A percentile compares a stretch with the other conserved stretches of the same genome.
These are phyloP conservation scores for Eulimnadia texana DNA, from an alignment of 1,140 invertebrate genomes.

Conservation along the genomic window DNA sequence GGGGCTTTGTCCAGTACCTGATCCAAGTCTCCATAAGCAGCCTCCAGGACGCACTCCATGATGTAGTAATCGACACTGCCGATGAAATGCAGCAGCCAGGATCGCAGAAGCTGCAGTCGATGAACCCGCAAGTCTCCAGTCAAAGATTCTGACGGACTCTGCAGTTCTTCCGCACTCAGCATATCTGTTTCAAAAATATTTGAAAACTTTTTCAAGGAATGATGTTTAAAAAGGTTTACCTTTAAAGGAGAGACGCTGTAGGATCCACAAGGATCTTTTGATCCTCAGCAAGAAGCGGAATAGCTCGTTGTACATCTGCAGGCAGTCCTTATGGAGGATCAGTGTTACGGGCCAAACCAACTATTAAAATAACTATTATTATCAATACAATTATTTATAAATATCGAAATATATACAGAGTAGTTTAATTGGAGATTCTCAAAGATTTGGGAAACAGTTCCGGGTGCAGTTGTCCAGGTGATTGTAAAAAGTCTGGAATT, in stretches of 20 bases:
- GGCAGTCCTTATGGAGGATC: constrained; percentile 35
- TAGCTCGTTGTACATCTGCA: constrained; percentile 41
- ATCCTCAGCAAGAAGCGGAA: constrained; percentile 46
- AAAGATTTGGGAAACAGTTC: not conserved
- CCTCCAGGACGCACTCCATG: constrained; percentile 43
- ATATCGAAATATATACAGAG: constrained; percentile 26
- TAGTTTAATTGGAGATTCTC: constrained; percentile 23
- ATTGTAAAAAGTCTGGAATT: constrained; percentile 29
- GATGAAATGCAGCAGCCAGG: constrained; percentile 43
- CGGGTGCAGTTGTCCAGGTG: constrained; percentile 7
- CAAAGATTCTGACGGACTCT: not conserved
- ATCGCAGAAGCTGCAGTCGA: constrained; percentile 40
- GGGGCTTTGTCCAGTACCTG: constrained; percentile 30
- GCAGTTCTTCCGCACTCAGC: not conserved
- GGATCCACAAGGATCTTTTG: constrained; percentile 43
- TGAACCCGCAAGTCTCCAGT: constrained; percentile 24
- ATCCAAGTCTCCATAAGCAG: constrained; percentile 34
- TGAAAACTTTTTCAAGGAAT: not conserved
- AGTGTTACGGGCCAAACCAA: constrained; percentile 39
- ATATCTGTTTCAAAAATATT: not conserved
- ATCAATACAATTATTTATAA: constrained; percentile 37
- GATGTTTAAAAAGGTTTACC: constrained; percentile 24
- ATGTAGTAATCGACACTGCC: constrained; percentile 46
- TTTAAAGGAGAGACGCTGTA: constrained; percentile 39
- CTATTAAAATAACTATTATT: constrained; percentile 31